A percentile compares a stretch with the other conserved stretches of the same genome.
Conservation (phyloP, 1,140 invertebrate species). For the Lasioglossum albipes region DNA sequence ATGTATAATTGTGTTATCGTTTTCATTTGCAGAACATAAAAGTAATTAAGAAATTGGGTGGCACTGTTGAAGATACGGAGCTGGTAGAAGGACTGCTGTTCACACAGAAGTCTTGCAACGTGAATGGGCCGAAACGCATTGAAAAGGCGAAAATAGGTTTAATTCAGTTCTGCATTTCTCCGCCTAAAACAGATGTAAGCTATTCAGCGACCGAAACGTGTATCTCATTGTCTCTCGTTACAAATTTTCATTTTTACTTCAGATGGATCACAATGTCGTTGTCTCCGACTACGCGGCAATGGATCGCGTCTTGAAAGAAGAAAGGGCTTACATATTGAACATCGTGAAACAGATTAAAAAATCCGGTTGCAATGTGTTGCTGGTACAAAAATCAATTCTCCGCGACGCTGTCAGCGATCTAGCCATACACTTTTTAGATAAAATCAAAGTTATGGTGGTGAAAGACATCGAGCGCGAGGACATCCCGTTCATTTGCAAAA, state of each 20-base stretch:
- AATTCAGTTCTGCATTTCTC: constrained; percentile 99
- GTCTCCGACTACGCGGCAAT: constrained; percentile 99
- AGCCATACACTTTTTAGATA: constrained; percentile 98
- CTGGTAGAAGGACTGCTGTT: constrained; percentile 97
- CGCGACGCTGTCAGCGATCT: constrained; percentile 98
- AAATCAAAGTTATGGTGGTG: constrained; percentile 99
- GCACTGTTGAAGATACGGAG: constrained; percentile 98
- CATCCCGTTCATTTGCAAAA: constrained; percentile 98
- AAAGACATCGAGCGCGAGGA: constrained; percentile 99
- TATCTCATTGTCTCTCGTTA: neutral
- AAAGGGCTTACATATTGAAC: constrained; percentile 98
- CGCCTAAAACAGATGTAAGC: constrained; percentile 98
- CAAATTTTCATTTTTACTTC: constrained; percentile 50
- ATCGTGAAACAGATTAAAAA: constrained; percentile 99
- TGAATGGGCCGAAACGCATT: constrained; percentile 94
- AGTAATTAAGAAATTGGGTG: constrained; percentile 97
- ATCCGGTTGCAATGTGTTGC: constrained; percentile 97
- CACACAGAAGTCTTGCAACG: constrained; percentile 92
- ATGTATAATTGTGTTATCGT: constrained; percentile 5
- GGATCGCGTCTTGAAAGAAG: constrained; percentile 99
- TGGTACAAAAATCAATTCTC: constrained; percentile 99
- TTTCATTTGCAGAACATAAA: constrained; percentile 88
- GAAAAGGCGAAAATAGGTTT: constrained; percentile 99
- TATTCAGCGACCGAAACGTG: neutral
- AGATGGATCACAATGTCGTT: constrained; percentile 99